Evolutionary conservation across 2,888 invertebrate genomes (phyloP).

Genomic region (Metalampra italica): DNA sequence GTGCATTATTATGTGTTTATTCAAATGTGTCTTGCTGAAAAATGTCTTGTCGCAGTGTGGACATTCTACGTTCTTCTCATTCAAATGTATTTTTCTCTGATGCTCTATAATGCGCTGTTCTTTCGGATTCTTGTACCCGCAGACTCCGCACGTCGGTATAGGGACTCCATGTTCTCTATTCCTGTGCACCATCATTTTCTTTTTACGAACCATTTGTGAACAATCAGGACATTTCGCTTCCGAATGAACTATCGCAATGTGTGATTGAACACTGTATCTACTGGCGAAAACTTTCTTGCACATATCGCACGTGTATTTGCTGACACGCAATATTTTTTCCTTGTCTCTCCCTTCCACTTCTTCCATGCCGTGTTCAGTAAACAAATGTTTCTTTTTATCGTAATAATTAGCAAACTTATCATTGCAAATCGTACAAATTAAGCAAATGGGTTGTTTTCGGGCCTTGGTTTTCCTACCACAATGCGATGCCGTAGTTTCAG

Average conservation of each 20-base stretch:
- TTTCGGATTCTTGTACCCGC: constrained; percentile 13
- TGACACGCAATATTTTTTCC: no score
- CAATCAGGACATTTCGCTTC: not conserved
- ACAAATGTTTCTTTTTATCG: no score
- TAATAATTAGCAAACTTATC: no score
- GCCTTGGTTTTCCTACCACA: no score
- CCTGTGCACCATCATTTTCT: not conserved
- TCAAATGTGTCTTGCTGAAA: constrained; percentile 2
- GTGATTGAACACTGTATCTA: not conserved
- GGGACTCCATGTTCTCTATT: not conserved
- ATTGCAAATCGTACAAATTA: no score
- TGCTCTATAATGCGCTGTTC: constrained; percentile 1
- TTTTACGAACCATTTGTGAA: not conserved
- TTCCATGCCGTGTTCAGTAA: no score
- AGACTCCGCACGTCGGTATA: constrained; percentile 13
- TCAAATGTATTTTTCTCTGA: constrained; percentile 17
- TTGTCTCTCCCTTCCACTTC: no score
- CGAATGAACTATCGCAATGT: constrained; percentile 18
- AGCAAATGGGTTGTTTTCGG: no score
- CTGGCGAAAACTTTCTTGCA: constrained; percentile 2
- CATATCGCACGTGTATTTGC: not conserved
- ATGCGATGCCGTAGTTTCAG: no score
- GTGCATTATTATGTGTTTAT: constrained; percentile 22
- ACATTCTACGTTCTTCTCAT: constrained; percentile 40
- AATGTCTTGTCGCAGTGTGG: constrained; percentile 16